These are phyloP conservation scores for Otolemur crassicaudatus DNA, from an alignment of 2,797 vertebrate genomes.

Conservation along the genomic window DNA sequence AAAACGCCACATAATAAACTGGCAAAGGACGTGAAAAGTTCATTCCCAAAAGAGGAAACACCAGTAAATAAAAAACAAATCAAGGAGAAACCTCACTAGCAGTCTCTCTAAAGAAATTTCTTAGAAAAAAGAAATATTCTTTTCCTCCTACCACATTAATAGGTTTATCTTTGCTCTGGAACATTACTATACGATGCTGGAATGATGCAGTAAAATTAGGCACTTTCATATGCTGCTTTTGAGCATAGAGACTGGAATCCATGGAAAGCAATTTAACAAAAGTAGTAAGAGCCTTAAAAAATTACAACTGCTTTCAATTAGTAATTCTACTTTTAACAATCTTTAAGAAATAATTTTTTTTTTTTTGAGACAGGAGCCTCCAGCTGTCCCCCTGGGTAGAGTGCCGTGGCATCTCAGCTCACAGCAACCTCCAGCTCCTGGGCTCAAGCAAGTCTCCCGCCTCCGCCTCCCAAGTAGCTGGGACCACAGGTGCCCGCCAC, in stretches of 20 bases:
- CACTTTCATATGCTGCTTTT: neutral
- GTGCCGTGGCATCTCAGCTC: too few relatives aligned
- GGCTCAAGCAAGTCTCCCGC: too few relatives aligned
- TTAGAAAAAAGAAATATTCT: neutral
- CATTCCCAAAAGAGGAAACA: neutral
- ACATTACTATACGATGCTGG: neutral
- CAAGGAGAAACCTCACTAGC: neutral
- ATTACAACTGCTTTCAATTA: neutral
- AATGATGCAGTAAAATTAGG: neutral
- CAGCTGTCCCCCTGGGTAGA: too few relatives aligned
- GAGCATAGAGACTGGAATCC: neutral
- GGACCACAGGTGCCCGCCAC: too few relatives aligned
- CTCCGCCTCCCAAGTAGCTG: too few relatives aligned
- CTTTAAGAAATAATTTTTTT: neutral
- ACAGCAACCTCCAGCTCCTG: too few relatives aligned
- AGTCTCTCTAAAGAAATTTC: neutral
- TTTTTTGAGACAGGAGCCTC: too few relatives aligned
- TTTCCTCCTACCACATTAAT: neutral
- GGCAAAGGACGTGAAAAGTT: neutral
- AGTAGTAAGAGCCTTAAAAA: conserved; percentile 7
- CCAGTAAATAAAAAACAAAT: neutral
- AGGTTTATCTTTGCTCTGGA: neutral
- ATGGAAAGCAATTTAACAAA: neutral
- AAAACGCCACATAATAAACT: neutral
- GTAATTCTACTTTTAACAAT: conserved; percentile 1